Percentiles rank a stretch among this genome's conserved stretches.
These are phyloP conservation scores for Hippotragus niger DNA, from an alignment of 2,113 vertebrate species.

Conservation along the genomic window DNA sequence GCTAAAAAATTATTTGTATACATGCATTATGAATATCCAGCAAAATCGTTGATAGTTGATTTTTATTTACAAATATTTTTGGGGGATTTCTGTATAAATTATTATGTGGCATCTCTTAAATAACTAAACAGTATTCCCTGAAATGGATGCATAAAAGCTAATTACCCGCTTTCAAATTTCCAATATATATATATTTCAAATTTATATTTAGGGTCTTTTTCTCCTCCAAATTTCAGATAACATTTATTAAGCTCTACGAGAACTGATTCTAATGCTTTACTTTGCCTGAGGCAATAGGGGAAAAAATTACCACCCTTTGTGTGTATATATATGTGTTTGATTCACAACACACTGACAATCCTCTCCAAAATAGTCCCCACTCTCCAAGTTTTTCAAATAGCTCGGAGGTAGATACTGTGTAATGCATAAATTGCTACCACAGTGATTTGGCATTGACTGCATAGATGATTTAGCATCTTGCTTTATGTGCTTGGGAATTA, in stretches of 20 bases:
- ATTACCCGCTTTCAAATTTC: neutral
- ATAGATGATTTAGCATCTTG: neutral
- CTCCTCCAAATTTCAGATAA: neutral
- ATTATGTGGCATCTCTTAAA: neutral
- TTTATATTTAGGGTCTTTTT: neutral
- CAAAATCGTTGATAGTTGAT: neutral
- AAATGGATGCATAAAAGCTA: neutral
- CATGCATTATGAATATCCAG: neutral
- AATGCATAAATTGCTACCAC: neutral
- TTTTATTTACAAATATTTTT: conserved; percentile 12
- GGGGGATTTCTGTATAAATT: neutral
- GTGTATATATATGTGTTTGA: neutral
- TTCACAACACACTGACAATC: neutral
- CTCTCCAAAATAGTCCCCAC: neutral
- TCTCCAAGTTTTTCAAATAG: neutral
- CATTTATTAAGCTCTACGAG: neutral
- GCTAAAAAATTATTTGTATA: neutral
- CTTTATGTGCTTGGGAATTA: neutral
- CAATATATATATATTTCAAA: neutral
- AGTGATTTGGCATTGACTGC: neutral
- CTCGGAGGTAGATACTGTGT: neutral
- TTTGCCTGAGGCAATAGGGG: neutral
- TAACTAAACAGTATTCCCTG: neutral
- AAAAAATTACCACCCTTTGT: neutral
- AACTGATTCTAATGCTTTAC: neutral